Base-by-base conservation (phyloP, 2,888 invertebrate genomes). In the Eugnorisma glareosa region DNA sequence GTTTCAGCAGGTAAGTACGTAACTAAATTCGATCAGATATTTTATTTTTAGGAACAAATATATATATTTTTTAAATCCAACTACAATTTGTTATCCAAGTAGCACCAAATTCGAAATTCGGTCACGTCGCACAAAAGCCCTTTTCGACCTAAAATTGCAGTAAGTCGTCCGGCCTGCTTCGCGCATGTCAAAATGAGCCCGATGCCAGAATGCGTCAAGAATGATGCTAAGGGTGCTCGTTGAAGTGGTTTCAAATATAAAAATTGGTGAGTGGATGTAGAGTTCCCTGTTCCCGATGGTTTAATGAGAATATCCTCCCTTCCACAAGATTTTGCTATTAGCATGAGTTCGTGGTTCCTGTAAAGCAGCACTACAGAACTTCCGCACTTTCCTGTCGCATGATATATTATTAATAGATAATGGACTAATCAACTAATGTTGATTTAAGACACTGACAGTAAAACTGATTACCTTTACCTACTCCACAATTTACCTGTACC, bases 131-230 rank as follows among this genome's bases (percentile, higher is more conserved):
- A 88, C 88, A 85, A 88, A 91, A 75, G 92, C 78, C 89, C 89
- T 93, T 93, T 86, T 84, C 74, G 74, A 81, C 63, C 45, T 70
- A 77, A 75, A 78, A 68, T 73, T 71, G 28, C 45, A 75, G 72
- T 82, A 71, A 83, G 82, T 78, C 85, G 82, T 79, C 86, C 79
- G 90, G 89, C 77, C 73, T 72, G 86, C 82, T 93, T 83, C 92
- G 95, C 95, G 95, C 95, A 95, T 94, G 95, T 83, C 93, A 81
- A 90, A 88, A 92, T 79, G 79, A 82, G 77, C 82, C 86, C 89
- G 85, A 90, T 89, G 90, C 89, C 90, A 86, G 89, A 93, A 94
- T 95, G 94, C 94, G 95, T 91, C 94, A 93, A 92, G 90, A 90
- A 91, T 92, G 90, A 93, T 91, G 85, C 89, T 88, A 92, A 92